Evolutionary conservation across 2,113 vertebrate species (phyloP).

Genomic region (Oncorhynchus nerka): DNA sequence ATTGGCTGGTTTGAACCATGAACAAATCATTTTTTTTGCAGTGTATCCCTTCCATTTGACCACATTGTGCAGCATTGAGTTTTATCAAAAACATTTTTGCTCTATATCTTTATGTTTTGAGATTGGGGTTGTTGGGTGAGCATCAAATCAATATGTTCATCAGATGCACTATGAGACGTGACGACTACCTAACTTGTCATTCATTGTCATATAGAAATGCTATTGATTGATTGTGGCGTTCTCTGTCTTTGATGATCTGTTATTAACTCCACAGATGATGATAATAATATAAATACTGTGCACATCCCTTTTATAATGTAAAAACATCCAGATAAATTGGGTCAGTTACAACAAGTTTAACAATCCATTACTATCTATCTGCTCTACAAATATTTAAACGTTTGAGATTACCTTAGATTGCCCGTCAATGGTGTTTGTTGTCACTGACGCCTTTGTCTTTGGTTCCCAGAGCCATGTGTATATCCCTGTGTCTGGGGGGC

Average conservation of each 20-base stretch:
- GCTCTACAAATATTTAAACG: background rate
- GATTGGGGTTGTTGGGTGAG: background rate
- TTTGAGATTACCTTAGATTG: background rate
- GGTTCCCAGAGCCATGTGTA: background rate
- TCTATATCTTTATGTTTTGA: background rate
- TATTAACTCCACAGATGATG: too few species aligned
- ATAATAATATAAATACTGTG: too few species aligned
- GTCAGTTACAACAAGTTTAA: background rate
- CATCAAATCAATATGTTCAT: background rate
- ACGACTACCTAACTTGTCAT: background rate
- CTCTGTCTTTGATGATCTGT: background rate
- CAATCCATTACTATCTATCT: too few species aligned
- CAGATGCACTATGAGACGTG: background rate
- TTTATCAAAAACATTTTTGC: background rate
- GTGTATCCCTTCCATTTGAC: too few species aligned
- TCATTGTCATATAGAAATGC: background rate
- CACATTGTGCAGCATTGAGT: too few species aligned
- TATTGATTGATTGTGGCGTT: background rate
- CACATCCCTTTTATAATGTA: background rate
- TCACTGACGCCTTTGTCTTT: constrained; percentile 35
- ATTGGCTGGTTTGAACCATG: too few species aligned
- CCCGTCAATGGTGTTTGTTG: background rate
- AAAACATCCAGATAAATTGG: background rate
- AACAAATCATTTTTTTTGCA: too few species aligned
- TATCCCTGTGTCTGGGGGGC: background rate